A percentile compares a stretch with the other conserved stretches of the same genome.
Conservation (phyloP, 2,113 vertebrate genomes). For the Ondatra zibethicus region DNA sequence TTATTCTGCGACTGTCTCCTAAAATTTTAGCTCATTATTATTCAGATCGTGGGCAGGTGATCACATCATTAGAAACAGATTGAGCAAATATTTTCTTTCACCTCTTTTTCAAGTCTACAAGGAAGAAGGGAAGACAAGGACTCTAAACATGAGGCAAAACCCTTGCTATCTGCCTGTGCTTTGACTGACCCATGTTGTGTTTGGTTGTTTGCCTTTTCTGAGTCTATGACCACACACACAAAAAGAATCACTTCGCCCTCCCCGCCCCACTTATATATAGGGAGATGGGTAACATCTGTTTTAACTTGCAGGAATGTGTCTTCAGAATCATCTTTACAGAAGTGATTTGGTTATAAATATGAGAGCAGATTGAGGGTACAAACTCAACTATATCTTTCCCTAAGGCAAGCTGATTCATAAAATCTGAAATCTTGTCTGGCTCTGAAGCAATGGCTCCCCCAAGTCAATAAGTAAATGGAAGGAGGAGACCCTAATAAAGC, state of each 20-base stretch:
- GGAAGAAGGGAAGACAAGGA: neutral
- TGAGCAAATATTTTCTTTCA: slow-evolving; percentile 27
- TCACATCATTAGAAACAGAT: slow-evolving; percentile 6
- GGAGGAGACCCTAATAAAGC: slow-evolving; percentile 74
- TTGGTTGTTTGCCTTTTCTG: neutral
- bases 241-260: neutral
- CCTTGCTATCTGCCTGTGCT: neutral
- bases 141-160: neutral
- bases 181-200: accelerated
- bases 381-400: slow-evolving; percentile 51
- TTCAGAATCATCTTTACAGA: slow-evolving; percentile 64
- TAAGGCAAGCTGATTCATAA: slow-evolving; percentile 69
- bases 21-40: neutral
- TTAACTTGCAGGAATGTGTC: slow-evolving; percentile 59
- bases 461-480: slow-evolving; percentile 72
- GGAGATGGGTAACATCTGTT: slow-evolving; percentile 66
- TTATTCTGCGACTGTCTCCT: neutral
- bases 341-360: slow-evolving; percentile 68
- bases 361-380: slow-evolving; percentile 58
- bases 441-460: slow-evolving; percentile 66
- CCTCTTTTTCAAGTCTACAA: neutral
- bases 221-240: neutral
- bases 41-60: neutral
- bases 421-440: slow-evolving; percentile 70
- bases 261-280: slow-evolving; percentile 11